These are phyloP conservation scores for Lutjanus campechanus DNA, from an alignment of 2,797 vertebrate genomes.

Conservation along the genomic window DNA sequence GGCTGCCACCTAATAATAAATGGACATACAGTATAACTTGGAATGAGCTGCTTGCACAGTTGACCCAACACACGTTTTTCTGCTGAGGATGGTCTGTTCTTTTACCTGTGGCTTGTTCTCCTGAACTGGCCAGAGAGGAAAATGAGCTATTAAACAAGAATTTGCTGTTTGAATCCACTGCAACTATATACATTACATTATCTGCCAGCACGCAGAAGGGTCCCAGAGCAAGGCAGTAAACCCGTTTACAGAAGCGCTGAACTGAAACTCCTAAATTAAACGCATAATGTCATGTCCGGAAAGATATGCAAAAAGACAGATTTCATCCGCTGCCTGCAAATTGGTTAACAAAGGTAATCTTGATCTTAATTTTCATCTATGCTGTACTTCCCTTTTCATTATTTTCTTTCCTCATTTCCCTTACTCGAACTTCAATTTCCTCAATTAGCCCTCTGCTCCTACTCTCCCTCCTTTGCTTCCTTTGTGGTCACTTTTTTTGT, in stretches of 20 bases:
- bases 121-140: slow-evolving; percentile 10
- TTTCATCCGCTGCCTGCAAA: slow-evolving; percentile 47
- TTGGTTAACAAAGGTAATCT: slow-evolving; percentile 60
- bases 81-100: no score
- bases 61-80: no score
- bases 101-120: slow-evolving; percentile 3
- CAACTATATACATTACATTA: slow-evolving; percentile 14
- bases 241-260: slow-evolving; percentile 22
- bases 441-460: slow-evolving; percentile 55
- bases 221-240: slow-evolving; percentile 26
- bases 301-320: slow-evolving; percentile 50
- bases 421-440: slow-evolving; percentile 66
- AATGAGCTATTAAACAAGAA: slow-evolving; percentile 20
- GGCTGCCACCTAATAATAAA: no score
- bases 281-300: slow-evolving; percentile 29
- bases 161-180: slow-evolving; percentile 16
- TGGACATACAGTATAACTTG: no score
- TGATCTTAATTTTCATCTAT: slow-evolving; percentile 61
- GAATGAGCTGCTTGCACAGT: no score
- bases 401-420: slow-evolving; percentile 67
- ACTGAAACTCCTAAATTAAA: slow-evolving; percentile 45
- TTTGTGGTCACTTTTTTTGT: slow-evolving; percentile 33
- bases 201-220: slow-evolving; percentile 12
- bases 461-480: neutral
- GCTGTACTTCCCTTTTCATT: slow-evolving; percentile 57